Conservation (phyloP, 2,113 vertebrate species). For the Hyaena hyaena region DNA sequence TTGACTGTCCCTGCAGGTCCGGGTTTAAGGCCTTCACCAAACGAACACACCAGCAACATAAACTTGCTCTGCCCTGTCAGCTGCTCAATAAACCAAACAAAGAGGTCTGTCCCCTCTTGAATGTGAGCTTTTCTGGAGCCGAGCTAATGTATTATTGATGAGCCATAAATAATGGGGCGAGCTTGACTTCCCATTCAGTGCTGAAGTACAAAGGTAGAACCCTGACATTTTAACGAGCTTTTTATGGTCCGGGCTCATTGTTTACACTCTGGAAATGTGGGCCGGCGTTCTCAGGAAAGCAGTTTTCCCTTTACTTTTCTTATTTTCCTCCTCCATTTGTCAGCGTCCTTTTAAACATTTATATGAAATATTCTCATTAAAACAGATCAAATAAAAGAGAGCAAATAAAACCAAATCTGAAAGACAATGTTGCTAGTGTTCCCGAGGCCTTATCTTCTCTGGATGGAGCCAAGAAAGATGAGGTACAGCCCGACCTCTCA, state of each 20-base stretch:
- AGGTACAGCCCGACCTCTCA: background rate
- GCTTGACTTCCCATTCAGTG: constrained; percentile 61
- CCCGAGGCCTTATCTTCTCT: background rate
- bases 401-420: constrained; percentile 53
- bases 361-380: constrained; percentile 56
- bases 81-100: constrained; percentile 55
- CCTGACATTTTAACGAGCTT: constrained; percentile 70
- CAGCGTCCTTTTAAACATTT: constrained; percentile 66
- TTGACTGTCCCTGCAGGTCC: background rate
- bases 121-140: constrained; percentile 1
- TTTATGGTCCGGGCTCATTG: constrained; percentile 54
- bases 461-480: background rate
- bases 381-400: constrained; percentile 52
- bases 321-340: constrained; percentile 50
- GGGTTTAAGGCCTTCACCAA: background rate
- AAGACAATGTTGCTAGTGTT: background rate
- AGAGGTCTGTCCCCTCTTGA: background rate
- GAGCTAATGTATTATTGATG: constrained; percentile 75
- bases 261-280: constrained; percentile 57
- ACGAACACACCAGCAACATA: background rate
- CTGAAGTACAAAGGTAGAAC: constrained; percentile 47
- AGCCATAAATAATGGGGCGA: constrained; percentile 66
- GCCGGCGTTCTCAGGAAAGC: constrained; percentile 30
- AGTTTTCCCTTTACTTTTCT: constrained; percentile 44
- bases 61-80: background rate